A percentile compares a stretch with the other conserved stretches of the same genome.
Conservation (phyloP, 35 echinoderm and acorn worm genomes). For the Chiridota heheva region DNA sequence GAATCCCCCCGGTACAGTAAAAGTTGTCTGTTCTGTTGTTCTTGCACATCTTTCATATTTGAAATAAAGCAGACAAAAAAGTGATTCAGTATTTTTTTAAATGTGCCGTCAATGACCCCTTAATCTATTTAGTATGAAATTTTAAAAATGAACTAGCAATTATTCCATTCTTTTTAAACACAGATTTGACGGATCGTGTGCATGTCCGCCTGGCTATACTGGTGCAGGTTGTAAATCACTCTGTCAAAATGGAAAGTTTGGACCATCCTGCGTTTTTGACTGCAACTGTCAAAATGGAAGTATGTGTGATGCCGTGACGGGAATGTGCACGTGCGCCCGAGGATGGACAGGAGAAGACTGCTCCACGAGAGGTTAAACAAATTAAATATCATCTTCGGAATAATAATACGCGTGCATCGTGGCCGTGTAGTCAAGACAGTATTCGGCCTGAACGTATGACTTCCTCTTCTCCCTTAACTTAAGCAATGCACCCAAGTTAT, state of each 20-base stretch:
- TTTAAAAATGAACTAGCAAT: not conserved
- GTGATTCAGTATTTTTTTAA: too few relatives aligned
- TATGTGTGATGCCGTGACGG: not conserved
- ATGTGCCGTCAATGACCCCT: too few relatives aligned
- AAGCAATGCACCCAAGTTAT: not conserved
- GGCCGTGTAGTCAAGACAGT: not conserved
- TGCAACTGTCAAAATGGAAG: slow-evolving; percentile 61
- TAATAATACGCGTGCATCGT: not conserved
- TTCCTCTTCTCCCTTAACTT: not conserved
- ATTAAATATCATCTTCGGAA: too few relatives aligned
- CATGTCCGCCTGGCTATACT: slow-evolving; percentile 52
- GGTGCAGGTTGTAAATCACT: slow-evolving; percentile 39
- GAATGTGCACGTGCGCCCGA: slow-evolving; percentile 13
- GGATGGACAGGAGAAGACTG: slow-evolving; percentile 70
- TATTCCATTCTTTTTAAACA: not conserved
- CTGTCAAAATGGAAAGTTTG: slow-evolving; percentile 48
- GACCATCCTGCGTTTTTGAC: slow-evolving; percentile 24
- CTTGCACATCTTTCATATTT: too few relatives aligned
- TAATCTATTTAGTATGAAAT: slow-evolving; percentile 3
- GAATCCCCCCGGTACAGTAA: too few relatives aligned
- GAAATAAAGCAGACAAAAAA: too few relatives aligned
- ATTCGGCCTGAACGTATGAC: not conserved
- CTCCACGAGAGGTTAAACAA: slow-evolving; percentile 3
- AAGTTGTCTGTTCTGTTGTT: too few relatives aligned
- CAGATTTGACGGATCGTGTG: slow-evolving; percentile 48